Base-by-base conservation (phyloP, 2,888 invertebrate genomes). In the Cordilura impudica region DNA sequence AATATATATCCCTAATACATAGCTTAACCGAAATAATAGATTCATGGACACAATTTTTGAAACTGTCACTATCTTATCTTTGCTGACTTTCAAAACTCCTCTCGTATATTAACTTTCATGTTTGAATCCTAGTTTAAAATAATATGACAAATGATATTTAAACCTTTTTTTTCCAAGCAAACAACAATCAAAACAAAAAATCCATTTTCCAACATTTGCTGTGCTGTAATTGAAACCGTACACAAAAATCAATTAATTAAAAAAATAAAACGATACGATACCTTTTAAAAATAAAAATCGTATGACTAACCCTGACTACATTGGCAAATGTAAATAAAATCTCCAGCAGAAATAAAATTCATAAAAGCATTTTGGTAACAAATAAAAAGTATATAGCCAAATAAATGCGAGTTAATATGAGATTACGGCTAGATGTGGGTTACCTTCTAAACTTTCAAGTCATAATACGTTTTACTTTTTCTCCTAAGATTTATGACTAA, bases 361-460 rank as follows among this genome's bases (percentile, higher is more conserved):
- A n/a, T 8, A 19, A 14, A 56, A 16, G 39, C 39, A 60, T 45
- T 19, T 39, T 5, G 21, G 18, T 35, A 19, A 39, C 56, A 39
- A 39, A 39, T 53, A 26, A 23, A 21, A 49, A 49, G 19, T 12
- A 21, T 10, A 49, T 6, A 19, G 19, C 51, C 51, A 19, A 47
- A 10, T 6, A 47, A 47, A 47, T 14, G 23, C 49, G 19, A n/a
- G 49, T 49, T 23, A 49, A 49, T 63, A 61, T 56, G 67, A 72
- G 72, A 63, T 63, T 56, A 72, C 67, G 72, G 72, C 78, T 73
- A 61, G 54, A 78, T 72, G 77, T 72, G 77, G 77, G 72, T 73
- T 78, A 63, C 72, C 72, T 73, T 72, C 67, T 78, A 67, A 61
- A 77, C 66, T 71, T 77, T 47, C 66, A 77, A 47, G 54, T 35